A percentile compares a stretch with the other conserved stretches of the same genome.
Conservation (phyloP, 2,797 vertebrate genomes). For the Ciconia nigra region DNA sequence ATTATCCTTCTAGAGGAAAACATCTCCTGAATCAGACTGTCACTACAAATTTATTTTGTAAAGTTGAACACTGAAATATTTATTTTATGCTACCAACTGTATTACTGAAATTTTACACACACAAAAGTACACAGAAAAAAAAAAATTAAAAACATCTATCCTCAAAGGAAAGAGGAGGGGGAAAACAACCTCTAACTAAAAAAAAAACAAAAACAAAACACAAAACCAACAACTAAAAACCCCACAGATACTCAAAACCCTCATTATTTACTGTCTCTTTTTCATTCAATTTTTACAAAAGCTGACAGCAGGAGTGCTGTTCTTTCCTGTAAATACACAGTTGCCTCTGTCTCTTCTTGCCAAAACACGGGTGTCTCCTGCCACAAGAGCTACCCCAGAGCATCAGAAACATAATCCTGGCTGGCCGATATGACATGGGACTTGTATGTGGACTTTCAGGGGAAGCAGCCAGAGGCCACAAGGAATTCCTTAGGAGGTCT, state of each 20-base stretch:
- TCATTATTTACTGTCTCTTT: background rate
- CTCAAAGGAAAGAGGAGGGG: background rate
- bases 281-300: background rate
- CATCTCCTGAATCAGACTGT: background rate
- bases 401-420: background rate
- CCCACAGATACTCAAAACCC: background rate
- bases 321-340: background rate
- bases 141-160: background rate
- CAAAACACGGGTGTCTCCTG: background rate
- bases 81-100: background rate
- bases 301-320: background rate
- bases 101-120: background rate
- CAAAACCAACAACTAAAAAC: no score
- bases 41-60: background rate
- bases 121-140: background rate
- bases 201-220: background rate
- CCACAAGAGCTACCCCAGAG: background rate
- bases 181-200: background rate
- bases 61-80: background rate
- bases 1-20: background rate
- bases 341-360: background rate
- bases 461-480: background rate
- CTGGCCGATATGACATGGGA: rapidly evolving
- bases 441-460: background rate
- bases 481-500: background rate